These are phyloP conservation scores for Calycopis cecrops DNA, from an alignment of 1,140 invertebrate genomes.

Conservation along the genomic window DNA sequence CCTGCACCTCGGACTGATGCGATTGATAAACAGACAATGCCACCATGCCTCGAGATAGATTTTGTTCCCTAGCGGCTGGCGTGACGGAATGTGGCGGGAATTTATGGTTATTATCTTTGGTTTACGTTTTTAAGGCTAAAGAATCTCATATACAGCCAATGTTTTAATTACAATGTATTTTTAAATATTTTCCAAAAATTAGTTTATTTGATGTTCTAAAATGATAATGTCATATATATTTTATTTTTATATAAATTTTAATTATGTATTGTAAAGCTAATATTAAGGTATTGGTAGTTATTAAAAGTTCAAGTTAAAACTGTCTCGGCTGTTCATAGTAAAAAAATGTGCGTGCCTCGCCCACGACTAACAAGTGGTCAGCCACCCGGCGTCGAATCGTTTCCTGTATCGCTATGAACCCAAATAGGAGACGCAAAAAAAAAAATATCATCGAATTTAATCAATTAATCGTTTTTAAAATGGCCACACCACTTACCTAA, in stretches of 20 bases:
- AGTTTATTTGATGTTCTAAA: too few species aligned
- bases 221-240: too few species aligned
- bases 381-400: not conserved
- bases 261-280: not conserved
- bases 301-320: too few species aligned
- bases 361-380: not conserved
- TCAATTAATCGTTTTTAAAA: not conserved
- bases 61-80: not conserved
- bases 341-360: not conserved
- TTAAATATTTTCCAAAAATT: too few species aligned
- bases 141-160: not conserved
- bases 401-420: not conserved
- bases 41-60: not conserved
- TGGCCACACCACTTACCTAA: conserved; percentile 29
- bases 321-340: too few species aligned
- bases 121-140: not conserved
- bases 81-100: too few species aligned
- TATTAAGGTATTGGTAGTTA: not conserved
- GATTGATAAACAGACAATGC: conserved; percentile 14
- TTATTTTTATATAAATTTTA: too few species aligned
- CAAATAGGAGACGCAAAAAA: not conserved
- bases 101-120: not conserved
- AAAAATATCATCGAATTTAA: too few species aligned
- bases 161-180: too few species aligned
- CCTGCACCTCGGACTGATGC: conserved; percentile 7